phyloP scores from a whole-genome alignment of 2,888 invertebrate genomes.

The Cheilosia impressa region DNA sequence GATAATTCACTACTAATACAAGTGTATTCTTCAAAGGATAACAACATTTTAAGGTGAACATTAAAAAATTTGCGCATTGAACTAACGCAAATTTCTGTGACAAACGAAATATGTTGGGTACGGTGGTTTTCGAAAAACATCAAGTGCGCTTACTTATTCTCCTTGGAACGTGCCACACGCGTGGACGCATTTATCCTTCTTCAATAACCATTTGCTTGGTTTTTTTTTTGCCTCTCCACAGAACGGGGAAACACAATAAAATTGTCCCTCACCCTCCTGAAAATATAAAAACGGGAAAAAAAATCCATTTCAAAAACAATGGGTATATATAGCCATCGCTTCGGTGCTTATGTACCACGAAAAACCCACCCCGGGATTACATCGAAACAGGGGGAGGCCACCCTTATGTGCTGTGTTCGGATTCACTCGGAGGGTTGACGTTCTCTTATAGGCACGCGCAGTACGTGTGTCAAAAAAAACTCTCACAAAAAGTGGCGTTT shows the following conservation, averaged over 20 bases:
- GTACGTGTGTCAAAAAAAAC: conserved; percentile 72
- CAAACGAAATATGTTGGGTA: neutral
- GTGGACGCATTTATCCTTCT: conserved; percentile 56
- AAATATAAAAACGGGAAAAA: conserved; percentile 37
- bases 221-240: neutral
- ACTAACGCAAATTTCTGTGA: neutral
- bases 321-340: conserved; percentile 46
- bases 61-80: neutral
- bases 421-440: conserved; percentile 58
- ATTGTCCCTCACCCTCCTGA: conserved; percentile 46
- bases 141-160: neutral
- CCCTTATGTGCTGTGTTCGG: conserved; percentile 60
- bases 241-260: conserved; percentile 62
- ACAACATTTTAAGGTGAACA: conserved; percentile 30
- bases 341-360: conserved; percentile 44
- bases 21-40: conserved; percentile 24
- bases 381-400: conserved; percentile 45
- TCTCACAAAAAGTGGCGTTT: conserved; percentile 27
- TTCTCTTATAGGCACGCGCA: conserved; percentile 79
- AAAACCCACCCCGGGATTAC: conserved; percentile 63
- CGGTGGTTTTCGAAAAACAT: neutral
- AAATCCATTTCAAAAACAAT: conserved; percentile 61
- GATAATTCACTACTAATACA: neutral
- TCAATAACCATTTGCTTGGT: conserved; percentile 23
- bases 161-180: conserved; percentile 40